phyloP scores from a whole-genome alignment of 1,140 invertebrate species.

The Oscheius sp. region DNA sequence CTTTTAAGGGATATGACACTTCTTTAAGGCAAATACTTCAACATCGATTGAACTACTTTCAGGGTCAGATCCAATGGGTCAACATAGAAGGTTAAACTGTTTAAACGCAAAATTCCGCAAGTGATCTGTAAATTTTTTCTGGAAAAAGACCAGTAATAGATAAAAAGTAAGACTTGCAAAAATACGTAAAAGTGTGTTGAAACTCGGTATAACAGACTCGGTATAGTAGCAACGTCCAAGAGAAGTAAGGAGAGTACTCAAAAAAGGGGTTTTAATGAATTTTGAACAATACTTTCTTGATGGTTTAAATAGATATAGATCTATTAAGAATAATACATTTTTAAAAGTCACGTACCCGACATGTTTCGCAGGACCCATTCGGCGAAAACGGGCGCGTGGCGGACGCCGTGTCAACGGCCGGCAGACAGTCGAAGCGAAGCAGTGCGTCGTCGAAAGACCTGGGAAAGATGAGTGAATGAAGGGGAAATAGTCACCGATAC shows the following conservation, averaged over 20 bases:
- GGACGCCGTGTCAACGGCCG: slow-evolving; percentile 49
- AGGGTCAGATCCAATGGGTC: too few species aligned
- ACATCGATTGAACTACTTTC: too few species aligned
- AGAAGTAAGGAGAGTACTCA: background rate
- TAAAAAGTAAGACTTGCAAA: too few species aligned
- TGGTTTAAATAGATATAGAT: background rate
- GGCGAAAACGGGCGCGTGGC: slow-evolving; percentile 60
- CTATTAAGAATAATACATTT: background rate
- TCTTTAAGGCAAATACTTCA: too few species aligned
- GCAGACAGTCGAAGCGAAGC: slow-evolving; percentile 54
- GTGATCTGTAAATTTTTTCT: too few species aligned
- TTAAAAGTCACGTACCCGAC: slow-evolving; percentile 48
- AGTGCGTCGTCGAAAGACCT: slow-evolving; percentile 39
- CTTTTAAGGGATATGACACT: too few species aligned
- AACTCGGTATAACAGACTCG: too few species aligned
- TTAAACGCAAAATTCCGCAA: too few species aligned
- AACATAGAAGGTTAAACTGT: too few species aligned
- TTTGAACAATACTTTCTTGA: background rate
- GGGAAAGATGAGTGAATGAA: background rate
- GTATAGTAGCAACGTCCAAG: background rate
- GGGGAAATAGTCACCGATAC: slow-evolving; percentile 28
- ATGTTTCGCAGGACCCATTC: slow-evolving; percentile 56
- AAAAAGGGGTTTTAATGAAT: background rate
- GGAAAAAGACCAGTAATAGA: too few species aligned
- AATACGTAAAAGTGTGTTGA: too few species aligned